Evolutionary conservation across 30 jellyfish, hydroid and myxozoan genomes (phyloP), one percentile per base, ranked within the genome.

Genomic region (Hydra vulgaris): DNA sequence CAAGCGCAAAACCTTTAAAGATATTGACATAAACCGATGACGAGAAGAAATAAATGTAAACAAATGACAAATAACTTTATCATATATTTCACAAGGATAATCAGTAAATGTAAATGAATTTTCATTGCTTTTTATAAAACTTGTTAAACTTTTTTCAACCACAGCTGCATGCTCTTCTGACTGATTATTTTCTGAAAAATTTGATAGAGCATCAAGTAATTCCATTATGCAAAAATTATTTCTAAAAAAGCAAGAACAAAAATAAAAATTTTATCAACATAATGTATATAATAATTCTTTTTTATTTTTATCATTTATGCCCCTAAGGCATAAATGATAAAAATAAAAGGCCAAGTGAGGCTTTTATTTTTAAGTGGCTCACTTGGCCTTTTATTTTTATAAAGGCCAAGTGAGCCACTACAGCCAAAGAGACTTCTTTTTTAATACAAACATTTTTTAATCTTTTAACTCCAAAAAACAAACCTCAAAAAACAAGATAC

Each of bases 101-200:
- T 75, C 83, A 25, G 83, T 25, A 75, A 25, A 75, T 17, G 21
- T 70, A 75, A 75, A 75, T 75, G 73, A 25, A 12, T 75, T 75
- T 4, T 75, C 74, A 75, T 75, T 75, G 54, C 4, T 53, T 25
- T 17, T 17, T 25, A 75, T 22, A 25, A 75, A 75, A 25, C 56
- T 70, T 0, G 12, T 8, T 18, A 70, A 70, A 18, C 8, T 25
- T 7, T 70, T 70, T 70, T 70, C 40, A 25, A 15, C 12, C 17
- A 21, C 18, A 21, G 12, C 76, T 70, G 40, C 40, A 70, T 21
- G 40, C 40, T 22, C 76, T 70, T 22, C 76, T 7, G 26, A 22
- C 26, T 70, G 40, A 22, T 7, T 7, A 18, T 70, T 70, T 21
- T 70, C 40, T 8, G 76, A 21, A 18, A 70, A 18, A 16, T 70